Percentiles rank a stretch among this genome's conserved stretches.
Evolutionary conservation across 2,113 vertebrate genomes (phyloP).

Genomic region (Muntiacus muntjak): DNA sequence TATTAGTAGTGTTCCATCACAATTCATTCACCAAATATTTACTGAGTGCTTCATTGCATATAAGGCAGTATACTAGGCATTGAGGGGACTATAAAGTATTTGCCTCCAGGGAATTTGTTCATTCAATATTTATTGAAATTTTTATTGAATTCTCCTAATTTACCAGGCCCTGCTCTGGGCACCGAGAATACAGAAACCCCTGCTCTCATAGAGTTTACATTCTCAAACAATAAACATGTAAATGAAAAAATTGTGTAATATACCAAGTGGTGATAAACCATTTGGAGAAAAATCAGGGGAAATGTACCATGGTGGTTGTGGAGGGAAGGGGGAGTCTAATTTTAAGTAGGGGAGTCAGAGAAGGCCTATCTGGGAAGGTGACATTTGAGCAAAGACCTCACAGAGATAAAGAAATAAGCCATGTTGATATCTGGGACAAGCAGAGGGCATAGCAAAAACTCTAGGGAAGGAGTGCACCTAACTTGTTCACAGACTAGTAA

Average conservation of each 20-base stretch:
- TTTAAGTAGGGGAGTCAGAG: not conserved
- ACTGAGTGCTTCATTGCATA: not conserved
- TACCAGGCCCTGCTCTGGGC: not conserved
- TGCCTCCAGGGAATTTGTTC: not conserved
- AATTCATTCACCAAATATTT: slow-evolving; percentile 29
- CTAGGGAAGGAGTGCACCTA: not conserved
- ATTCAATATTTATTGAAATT: slow-evolving; percentile 18
- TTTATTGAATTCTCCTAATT: not conserved
- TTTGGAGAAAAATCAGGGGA: not conserved
- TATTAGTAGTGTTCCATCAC: not conserved
- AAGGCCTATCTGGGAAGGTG: not conserved
- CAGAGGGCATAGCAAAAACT: not conserved
- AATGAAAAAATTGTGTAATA: not conserved
- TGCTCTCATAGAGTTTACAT: not conserved
- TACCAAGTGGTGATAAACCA: not conserved
- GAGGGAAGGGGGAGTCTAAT: not conserved
- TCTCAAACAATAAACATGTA: not conserved
- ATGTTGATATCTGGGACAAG: not conserved
- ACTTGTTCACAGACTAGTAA: not conserved
- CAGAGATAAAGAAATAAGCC: not conserved
- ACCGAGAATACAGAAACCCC: not conserved
- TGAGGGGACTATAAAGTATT: not conserved
- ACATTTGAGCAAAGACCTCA: not conserved
- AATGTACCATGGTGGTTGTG: not conserved
- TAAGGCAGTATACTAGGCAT: not conserved